Base-by-base conservation (phyloP, 2,113 vertebrate genomes). In the Poeciliopsis prolifica region DNA sequence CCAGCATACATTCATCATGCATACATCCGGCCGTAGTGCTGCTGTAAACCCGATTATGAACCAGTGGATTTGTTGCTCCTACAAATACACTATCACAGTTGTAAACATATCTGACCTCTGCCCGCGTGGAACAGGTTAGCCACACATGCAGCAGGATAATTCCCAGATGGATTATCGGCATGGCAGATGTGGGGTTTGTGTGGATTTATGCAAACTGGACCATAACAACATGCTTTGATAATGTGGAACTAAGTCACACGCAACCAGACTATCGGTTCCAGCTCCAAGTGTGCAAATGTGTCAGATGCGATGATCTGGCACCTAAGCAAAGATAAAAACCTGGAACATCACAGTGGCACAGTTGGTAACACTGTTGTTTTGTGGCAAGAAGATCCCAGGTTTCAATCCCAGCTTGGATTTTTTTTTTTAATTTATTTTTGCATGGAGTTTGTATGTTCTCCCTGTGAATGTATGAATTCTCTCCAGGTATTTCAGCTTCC, bases 231-330 rank as follows among this genome's bases (percentile, higher is more conserved):
- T 65, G 72, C 71, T 79, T 81, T 76, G n/a, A 3, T 1, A 1
- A 35, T 37, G 29, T 40, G 44, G 40, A 81, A 70, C 78, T 68
- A 51, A 87, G 75, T 84, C 88, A 82, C 75, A 80, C 77, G 73
- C 76, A 65, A 78, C 85, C 79, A 86, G 31, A 12, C 73, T 80
- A 68, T 48, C 65, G 31, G 63, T 65, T 76, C 64, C 65, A 65
- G 62, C 4, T 44, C 37, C 2, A 22, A 58, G 68, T 79, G 58
- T 82, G 58, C 74, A 29, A 69, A 86, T 66, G 75, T 75, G 82
- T 87, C 84, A 78, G 75, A 82, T 24, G 77, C 15, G 19, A 79
- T 60, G 61, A 82, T 86, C 85, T 84, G 86, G 84, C 28, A 28
- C 28, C 79, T 29, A 35, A 81, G 24, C 17, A 22, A 24, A 24